phyloP scores from a whole-genome alignment of 2,888 invertebrate genomes.

The Neoaliturus tenellus region DNA sequence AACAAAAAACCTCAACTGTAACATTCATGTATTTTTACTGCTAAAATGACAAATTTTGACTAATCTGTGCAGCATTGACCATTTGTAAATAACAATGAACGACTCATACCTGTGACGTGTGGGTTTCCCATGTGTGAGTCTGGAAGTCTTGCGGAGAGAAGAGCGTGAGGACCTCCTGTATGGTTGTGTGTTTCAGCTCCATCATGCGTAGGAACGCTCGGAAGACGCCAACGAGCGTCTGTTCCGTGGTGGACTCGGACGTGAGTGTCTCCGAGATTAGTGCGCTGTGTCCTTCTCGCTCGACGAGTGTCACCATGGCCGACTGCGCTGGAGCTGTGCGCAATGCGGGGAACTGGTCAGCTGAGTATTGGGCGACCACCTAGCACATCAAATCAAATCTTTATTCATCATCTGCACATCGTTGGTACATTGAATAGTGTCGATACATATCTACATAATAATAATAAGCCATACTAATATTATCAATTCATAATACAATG shows the following conservation, averaged over 20 bases:
- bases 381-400: too few relatives aligned
- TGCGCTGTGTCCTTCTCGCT: slow-evolving; percentile 88
- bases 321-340: slow-evolving; percentile 89
- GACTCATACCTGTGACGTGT: slow-evolving; percentile 75
- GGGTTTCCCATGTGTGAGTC: slow-evolving; percentile 87
- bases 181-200: slow-evolving; percentile 85
- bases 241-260: slow-evolving; percentile 87
- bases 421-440: too few relatives aligned
- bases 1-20: too few relatives aligned
- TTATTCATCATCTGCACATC: too few relatives aligned
- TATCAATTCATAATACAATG: too few relatives aligned
- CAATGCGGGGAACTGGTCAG: slow-evolving; percentile 86
- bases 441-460: too few relatives aligned
- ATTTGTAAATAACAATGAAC: too few relatives aligned
- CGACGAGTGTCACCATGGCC: slow-evolving; percentile 89
- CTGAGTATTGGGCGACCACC: slow-evolving; percentile 78
- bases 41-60: too few relatives aligned
- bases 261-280: slow-evolving; percentile 84
- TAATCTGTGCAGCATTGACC: too few relatives aligned
- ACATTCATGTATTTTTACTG: too few relatives aligned
- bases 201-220: slow-evolving; percentile 92
- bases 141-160: slow-evolving; percentile 91
- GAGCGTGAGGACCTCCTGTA: slow-evolving; percentile 89
- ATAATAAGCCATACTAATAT: too few relatives aligned
- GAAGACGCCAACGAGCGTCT: slow-evolving; percentile 87